These are phyloP conservation scores for Dolichallabes microphthalmus DNA, from an alignment of 2,113 vertebrate species.

Conservation along the genomic window DNA sequence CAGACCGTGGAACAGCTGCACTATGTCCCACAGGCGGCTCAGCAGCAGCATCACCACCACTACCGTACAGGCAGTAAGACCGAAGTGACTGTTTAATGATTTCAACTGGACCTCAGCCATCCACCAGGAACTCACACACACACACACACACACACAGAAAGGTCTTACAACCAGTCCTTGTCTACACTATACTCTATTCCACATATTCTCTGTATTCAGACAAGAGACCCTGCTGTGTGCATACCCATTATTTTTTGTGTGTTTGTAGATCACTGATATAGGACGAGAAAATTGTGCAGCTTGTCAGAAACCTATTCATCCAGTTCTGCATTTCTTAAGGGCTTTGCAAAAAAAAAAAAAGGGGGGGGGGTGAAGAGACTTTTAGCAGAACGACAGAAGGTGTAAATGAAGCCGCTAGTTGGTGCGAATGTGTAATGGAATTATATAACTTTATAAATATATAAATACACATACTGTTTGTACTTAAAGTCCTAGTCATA, in stretches of 20 bases:
- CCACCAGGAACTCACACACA: neutral
- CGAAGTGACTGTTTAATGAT: constrained; percentile 94
- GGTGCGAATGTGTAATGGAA: constrained; percentile 60
- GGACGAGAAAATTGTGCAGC: constrained; percentile 49
- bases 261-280: constrained; percentile 37
- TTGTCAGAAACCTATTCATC: constrained; percentile 71
- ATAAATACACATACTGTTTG: constrained; percentile 72
- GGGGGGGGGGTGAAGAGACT: constrained; percentile 57
- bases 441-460: constrained; percentile 78
- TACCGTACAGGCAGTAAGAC: constrained; percentile 98
- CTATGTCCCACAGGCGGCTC: constrained; percentile 81
- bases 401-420: constrained; percentile 46
- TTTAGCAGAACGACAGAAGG: constrained; percentile 14
- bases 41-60: constrained; percentile 83
- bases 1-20: constrained; percentile 97
- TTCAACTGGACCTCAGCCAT: constrained; percentile 14
- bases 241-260: constrained; percentile 29
- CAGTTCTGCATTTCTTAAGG: constrained; percentile 74
- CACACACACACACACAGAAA: neutral
- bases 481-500: constrained; percentile 71
- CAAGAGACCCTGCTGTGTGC: constrained; percentile 35
- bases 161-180: constrained; percentile 9
- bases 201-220: constrained; percentile 28
- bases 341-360: no score
- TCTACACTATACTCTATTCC: constrained; percentile 27